Conservation (phyloP, 2,888 invertebrate species). For the Syrista parreyssii region DNA sequence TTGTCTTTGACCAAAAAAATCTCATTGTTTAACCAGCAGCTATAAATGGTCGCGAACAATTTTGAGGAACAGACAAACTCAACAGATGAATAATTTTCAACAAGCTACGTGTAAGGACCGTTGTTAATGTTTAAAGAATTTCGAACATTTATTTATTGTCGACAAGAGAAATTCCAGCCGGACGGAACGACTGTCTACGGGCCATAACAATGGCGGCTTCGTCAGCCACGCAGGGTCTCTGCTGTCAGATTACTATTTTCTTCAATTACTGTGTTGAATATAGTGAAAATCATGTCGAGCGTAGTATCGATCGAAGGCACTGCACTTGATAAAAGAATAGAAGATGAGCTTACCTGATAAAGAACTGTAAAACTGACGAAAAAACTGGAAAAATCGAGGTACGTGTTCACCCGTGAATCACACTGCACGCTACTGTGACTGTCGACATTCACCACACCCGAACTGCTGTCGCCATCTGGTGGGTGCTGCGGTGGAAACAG, state of each 20-base stretch:
- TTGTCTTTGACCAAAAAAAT: background rate
- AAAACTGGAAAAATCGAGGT: slow-evolving; percentile 21
- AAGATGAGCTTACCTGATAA: background rate
- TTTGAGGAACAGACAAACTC: background rate
- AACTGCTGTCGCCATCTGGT: slow-evolving; percentile 33
- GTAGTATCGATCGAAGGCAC: background rate
- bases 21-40: background rate
- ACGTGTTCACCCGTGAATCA: slow-evolving; percentile 36
- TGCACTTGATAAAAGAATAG: background rate
- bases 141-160: background rate
- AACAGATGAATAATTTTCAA: background rate
- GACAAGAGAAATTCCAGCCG: background rate
- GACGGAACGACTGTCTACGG: slow-evolving; percentile 1
- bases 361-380: background rate
- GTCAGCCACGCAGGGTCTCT: slow-evolving; percentile 1
- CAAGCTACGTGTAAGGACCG: background rate
- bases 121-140: background rate
- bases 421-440: slow-evolving; percentile 40
- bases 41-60: background rate
- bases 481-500: background rate
- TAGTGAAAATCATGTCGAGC: background rate
- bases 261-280: background rate
- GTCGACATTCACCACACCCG: slow-evolving; percentile 50
- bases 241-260: slow-evolving; percentile 15
- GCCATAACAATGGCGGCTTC: slow-evolving; percentile 17